Evolutionary conservation across 2,113 vertebrate genomes (phyloP).

Genomic region (Callaeas wilsoni): DNA sequence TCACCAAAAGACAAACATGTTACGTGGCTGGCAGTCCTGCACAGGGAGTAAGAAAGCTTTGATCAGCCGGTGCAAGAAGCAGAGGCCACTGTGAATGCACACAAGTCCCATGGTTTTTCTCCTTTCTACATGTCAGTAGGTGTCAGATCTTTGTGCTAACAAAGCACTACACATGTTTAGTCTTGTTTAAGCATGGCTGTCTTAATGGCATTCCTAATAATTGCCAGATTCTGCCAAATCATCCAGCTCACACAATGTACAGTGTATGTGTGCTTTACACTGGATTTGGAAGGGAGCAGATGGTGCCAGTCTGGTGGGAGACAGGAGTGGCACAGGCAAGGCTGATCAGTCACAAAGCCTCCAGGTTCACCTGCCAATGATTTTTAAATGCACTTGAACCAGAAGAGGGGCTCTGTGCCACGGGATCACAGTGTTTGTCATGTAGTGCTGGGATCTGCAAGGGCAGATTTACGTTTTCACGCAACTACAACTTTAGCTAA

Average conservation of each 20-base stretch:
- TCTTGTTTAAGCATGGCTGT: neutral
- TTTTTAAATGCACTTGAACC: neutral
- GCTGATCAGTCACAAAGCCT: neutral
- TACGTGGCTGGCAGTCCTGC: neutral
- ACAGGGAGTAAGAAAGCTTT: neutral
- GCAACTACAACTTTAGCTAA: neutral
- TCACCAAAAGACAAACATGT: neutral
- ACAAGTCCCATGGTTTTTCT: neutral
- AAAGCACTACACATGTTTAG: neutral
- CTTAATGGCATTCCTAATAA: neutral
- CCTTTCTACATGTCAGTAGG: neutral
- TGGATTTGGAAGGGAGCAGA: neutral
- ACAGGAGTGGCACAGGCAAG: neutral
- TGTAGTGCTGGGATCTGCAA: neutral
- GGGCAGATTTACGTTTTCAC: neutral
- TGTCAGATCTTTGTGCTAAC: neutral
- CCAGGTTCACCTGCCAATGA: neutral
- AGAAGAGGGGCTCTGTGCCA: neutral
- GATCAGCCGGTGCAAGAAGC: neutral
- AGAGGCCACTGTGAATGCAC: neutral
- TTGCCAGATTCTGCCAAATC: neutral
- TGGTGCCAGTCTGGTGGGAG: neutral
- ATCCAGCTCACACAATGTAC: neutral
- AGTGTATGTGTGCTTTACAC: neutral
- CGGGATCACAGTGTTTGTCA: neutral